Conservation (phyloP, 2,888 invertebrate genomes). For the Synanthedon andrenaeformis region DNA sequence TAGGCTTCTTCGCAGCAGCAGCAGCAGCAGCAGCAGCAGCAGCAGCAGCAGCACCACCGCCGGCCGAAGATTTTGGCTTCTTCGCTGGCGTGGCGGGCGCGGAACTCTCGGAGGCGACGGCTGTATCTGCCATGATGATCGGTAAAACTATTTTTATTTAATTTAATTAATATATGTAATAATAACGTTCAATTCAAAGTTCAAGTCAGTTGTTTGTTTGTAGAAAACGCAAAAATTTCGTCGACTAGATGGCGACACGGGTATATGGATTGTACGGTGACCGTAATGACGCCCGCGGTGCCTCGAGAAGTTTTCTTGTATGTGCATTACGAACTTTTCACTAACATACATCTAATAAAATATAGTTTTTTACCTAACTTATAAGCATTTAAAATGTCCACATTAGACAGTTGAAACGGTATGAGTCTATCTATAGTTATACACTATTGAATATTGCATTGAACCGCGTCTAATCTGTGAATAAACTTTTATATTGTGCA, state of each 20-base stretch:
- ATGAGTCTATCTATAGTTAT: neutral
- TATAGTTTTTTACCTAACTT: conserved; percentile 5
- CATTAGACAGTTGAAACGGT: neutral
- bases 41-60: conserved; percentile 7
- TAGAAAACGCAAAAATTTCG: conserved; percentile 1
- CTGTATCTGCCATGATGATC: too few species aligned
- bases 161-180: too few species aligned
- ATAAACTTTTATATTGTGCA: neutral
- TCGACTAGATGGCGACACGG: conserved; percentile 1
- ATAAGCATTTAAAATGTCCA: neutral
- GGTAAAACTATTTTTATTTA: too few species aligned
- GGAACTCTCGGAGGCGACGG: conserved; percentile 6
- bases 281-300: neutral
- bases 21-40: too few species aligned
- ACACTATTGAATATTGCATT: neutral
- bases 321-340: conserved; percentile 5
- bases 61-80: conserved; percentile 21
- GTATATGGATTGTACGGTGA: conserved; percentile 1
- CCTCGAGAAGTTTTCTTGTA: conserved; percentile 4
- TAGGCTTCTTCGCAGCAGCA: conserved; percentile 25
- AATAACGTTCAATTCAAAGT: conserved; percentile 2
- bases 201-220: neutral
- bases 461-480: too few species aligned
- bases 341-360: conserved; percentile 5
- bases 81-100: conserved; percentile 29